phyloP scores from a whole-genome alignment of 1,140 invertebrate genomes.

The Marisa cornuarietis region DNA sequence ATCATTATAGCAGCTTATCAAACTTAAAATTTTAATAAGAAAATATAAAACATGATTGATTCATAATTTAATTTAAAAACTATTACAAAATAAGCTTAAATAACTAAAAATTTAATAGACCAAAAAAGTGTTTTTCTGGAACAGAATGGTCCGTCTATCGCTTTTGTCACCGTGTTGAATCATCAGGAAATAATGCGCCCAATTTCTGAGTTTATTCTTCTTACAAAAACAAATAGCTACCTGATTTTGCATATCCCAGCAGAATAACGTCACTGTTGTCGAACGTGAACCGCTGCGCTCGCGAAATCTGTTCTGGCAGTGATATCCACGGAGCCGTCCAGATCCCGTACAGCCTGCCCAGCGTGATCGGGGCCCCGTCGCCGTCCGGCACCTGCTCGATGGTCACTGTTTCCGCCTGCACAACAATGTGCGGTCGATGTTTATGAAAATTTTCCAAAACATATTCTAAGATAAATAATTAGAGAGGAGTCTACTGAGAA shows the following conservation, averaged over 20 bases:
- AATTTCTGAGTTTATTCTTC: not conserved
- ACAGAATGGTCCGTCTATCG: conserved; percentile 4
- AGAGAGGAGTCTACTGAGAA: too few species aligned
- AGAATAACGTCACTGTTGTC: conserved; percentile 19
- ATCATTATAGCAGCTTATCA: too few species aligned
- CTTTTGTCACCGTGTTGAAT: not conserved
- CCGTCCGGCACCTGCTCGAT: conserved; percentile 10
- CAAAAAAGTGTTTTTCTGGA: conserved; percentile 10
- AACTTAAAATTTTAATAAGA: too few species aligned
- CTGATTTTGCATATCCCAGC: conserved; percentile 16
- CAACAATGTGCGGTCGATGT: not conserved
- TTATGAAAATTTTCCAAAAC: too few species aligned
- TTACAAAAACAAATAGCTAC: not conserved
- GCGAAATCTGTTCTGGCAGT: conserved; percentile 18
- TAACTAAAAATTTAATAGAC: not conserved
- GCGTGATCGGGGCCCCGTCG: conserved; percentile 12
- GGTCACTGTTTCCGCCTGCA: conserved; percentile 4
- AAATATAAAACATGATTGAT: not conserved
- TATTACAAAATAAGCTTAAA: not conserved
- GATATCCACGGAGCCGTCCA: conserved; percentile 22
- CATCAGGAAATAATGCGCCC: not conserved
- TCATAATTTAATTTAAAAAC: not conserved
- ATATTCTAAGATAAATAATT: too few species aligned
- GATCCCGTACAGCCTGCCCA: conserved; percentile 9
- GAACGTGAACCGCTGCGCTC: conserved; percentile 18